A percentile compares a stretch with the other conserved stretches of the same genome.
Conservation (phyloP, 2,888 invertebrate species). For the Drosophila putrida region DNA sequence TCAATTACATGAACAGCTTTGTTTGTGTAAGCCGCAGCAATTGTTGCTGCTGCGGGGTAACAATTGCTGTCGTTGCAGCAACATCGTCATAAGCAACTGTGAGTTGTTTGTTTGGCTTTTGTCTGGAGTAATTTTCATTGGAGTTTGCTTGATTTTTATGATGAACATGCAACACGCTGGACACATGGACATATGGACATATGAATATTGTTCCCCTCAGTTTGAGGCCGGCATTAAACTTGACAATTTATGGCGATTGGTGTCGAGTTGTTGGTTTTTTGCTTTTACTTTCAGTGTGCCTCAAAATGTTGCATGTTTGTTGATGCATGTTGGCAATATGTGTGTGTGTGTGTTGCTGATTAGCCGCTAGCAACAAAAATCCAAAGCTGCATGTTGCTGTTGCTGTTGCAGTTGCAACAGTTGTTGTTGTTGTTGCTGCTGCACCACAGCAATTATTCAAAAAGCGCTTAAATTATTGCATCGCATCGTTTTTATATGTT, state of each 20-base stretch:
- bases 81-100: constrained; percentile 3
- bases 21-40: constrained; percentile 9
- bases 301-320: constrained; percentile 64
- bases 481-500: constrained; percentile 52
- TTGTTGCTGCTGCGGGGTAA: constrained; percentile 5
- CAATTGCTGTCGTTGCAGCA: constrained; percentile 13
- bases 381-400: constrained; percentile 42
- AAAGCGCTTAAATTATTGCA: constrained; percentile 67
- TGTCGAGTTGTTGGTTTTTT: constrained; percentile 27
- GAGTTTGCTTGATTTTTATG: constrained; percentile 50
- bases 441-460: constrained; percentile 69
- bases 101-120: constrained; percentile 39
- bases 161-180: constrained; percentile 58
- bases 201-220: constrained; percentile 6
- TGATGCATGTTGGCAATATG: constrained; percentile 29
- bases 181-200: constrained; percentile 18
- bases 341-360: constrained; percentile 41
- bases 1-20: not conserved
- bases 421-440: constrained; percentile 7
- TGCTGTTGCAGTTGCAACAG: constrained; percentile 39
- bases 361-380: constrained; percentile 61
- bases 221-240: constrained; percentile 35
- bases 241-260: constrained; percentile 62
- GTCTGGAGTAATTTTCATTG: constrained; percentile 8
- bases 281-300: constrained; percentile 62